These are phyloP conservation scores for Micrasema minimum DNA, from an alignment of 1,140 invertebrate species.

Conservation along the genomic window DNA sequence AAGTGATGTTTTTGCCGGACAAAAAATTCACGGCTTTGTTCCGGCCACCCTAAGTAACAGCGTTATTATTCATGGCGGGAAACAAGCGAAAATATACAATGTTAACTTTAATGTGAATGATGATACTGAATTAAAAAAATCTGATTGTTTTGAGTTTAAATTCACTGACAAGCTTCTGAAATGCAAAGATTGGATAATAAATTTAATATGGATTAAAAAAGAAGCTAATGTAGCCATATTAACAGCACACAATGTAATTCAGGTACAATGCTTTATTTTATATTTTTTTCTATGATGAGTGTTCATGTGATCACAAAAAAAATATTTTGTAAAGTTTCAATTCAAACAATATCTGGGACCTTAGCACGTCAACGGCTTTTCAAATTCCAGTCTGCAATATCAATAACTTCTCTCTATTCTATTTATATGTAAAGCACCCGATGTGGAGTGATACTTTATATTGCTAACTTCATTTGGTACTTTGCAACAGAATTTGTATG, in stretches of 20 bases:
- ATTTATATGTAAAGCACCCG: too few species aligned
- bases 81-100: slow-evolving; percentile 58
- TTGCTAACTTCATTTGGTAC: too few species aligned
- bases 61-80: slow-evolving; percentile 65
- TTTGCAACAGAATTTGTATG: too few species aligned
- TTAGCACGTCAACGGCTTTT: too few species aligned
- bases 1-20: slow-evolving; percentile 59
- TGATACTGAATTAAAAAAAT: slow-evolving; percentile 25
- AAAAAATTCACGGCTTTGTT: slow-evolving; percentile 66
- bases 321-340: too few species aligned
- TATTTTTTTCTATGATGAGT: slow-evolving; percentile 1
- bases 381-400: too few species aligned
- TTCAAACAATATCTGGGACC: too few species aligned
- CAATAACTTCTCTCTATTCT: too few species aligned
- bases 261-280: slow-evolving; percentile 31
- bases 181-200: slow-evolving; percentile 56
- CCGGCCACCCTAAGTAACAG: slow-evolving; percentile 55
- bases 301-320: background rate
- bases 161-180: slow-evolving; percentile 21
- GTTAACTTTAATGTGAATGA: slow-evolving; percentile 50
- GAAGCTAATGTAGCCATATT: slow-evolving; percentile 55
- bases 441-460: too few species aligned
- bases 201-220: slow-evolving; percentile 56
- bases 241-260: slow-evolving; percentile 57
- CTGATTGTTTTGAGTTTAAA: slow-evolving; percentile 47